A percentile compares a stretch with the other conserved stretches of the same genome.
These are phyloP conservation scores for Bubo blakistoni DNA, from an alignment of 2,113 vertebrate genomes.

Conservation along the genomic window DNA sequence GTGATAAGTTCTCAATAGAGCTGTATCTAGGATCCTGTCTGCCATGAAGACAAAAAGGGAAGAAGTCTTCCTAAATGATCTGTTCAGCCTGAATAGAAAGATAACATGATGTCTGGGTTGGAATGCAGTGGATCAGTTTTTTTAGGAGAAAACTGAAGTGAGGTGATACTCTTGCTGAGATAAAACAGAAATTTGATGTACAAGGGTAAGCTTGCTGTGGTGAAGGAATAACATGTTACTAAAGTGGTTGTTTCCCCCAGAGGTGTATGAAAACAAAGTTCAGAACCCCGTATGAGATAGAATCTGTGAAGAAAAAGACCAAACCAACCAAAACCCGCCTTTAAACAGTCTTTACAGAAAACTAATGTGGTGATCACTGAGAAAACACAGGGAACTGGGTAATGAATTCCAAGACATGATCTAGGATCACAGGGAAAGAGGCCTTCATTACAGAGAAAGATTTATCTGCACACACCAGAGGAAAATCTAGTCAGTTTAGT, in stretches of 20 bases:
- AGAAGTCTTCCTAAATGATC: neutral
- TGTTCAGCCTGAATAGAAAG: neutral
- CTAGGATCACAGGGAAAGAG: neutral
- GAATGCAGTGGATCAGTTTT: neutral
- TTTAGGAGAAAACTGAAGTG: neutral
- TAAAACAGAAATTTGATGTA: neutral
- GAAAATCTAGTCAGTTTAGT: neutral
- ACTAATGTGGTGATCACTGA: neutral
- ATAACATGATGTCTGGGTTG: neutral
- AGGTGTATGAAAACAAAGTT: neutral
- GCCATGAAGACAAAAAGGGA: neutral
- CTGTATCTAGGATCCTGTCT: neutral
- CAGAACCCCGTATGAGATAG: neutral
- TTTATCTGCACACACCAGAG: neutral
- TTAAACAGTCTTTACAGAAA: neutral
- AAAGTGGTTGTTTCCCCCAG: neutral
- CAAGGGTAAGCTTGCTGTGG: neutral
- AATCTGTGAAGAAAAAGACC: neutral
- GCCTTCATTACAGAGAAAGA: neutral
- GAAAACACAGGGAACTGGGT: neutral
- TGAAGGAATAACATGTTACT: neutral
- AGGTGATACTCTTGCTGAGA: neutral
- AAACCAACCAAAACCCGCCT: neutral
- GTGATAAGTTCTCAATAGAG: neutral
- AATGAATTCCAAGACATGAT: neutral